phyloP scores from a whole-genome alignment of 2,797 vertebrate species.

The Hephaestus fuliginosus region DNA sequence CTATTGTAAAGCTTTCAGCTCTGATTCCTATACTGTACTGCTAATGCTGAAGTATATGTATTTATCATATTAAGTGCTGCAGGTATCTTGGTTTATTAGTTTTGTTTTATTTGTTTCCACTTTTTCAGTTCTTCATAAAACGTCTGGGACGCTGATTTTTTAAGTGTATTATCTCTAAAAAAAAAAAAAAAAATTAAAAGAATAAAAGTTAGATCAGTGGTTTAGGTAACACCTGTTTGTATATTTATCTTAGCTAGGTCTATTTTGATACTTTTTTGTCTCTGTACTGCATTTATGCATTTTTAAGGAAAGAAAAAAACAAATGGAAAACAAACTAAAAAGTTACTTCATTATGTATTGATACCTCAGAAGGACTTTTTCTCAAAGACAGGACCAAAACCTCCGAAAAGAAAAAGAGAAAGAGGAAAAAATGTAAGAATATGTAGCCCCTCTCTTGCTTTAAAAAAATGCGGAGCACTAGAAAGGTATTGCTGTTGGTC shows the following conservation, averaged over 20 bases:
- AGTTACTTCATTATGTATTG: slow-evolving; percentile 86
- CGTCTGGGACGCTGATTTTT: slow-evolving; percentile 89
- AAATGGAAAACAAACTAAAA: slow-evolving; percentile 86
- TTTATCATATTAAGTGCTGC: slow-evolving; percentile 90
- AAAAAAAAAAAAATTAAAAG: slow-evolving; percentile 75
- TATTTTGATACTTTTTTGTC: slow-evolving; percentile 93
- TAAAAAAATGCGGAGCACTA: slow-evolving; percentile 80
- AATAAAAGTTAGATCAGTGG: slow-evolving; percentile 89
- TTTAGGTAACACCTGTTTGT: slow-evolving; percentile 92
- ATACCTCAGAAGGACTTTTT: slow-evolving; percentile 91
- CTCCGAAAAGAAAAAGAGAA: slow-evolving; percentile 83
- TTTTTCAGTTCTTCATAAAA: slow-evolving; percentile 85
- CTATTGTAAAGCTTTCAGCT: slow-evolving; percentile 89
- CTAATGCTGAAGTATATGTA: slow-evolving; percentile 89
- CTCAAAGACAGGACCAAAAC: slow-evolving; percentile 90
- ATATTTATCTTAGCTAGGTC: slow-evolving; percentile 94
- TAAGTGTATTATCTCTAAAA: slow-evolving; percentile 86
- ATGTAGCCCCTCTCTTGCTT: slow-evolving; percentile 89
- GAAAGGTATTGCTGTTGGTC: slow-evolving; percentile 84
- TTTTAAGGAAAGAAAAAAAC: slow-evolving; percentile 89
- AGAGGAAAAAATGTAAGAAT: slow-evolving; percentile 79
- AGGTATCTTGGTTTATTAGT: slow-evolving; percentile 87
- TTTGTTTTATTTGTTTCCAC: slow-evolving; percentile 67
- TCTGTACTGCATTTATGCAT: slow-evolving; percentile 92
- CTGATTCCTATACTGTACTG: slow-evolving; percentile 88